Evolutionary conservation across 2,888 invertebrate genomes (phyloP).

Genomic region (Terebella lapidaria): DNA sequence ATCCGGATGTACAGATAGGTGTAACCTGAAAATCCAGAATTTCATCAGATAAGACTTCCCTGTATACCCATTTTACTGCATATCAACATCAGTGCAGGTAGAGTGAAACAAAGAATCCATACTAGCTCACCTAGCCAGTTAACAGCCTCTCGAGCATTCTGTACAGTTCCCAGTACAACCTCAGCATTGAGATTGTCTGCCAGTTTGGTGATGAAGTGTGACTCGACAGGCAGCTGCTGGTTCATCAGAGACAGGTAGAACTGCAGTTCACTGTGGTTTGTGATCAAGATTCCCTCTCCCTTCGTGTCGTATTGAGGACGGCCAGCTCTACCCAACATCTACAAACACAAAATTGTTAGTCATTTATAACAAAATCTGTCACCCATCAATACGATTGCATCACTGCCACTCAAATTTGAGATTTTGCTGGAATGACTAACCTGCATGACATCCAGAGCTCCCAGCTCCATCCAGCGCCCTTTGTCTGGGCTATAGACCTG

Average conservation of each 20-base stretch:
- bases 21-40: conserved; percentile 61
- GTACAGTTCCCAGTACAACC: conserved; percentile 89
- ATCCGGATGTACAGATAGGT: conserved; percentile 94
- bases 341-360: not conserved
- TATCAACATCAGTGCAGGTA: no score
- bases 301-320: conserved; percentile 97
- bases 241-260: conserved; percentile 96
- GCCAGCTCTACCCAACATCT: conserved; percentile 77
- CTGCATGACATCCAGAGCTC: conserved; percentile 94
- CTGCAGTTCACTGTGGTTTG: conserved; percentile 96
- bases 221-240: conserved; percentile 94
- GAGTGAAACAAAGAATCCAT: no score
- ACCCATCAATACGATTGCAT: not conserved
- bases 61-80: no score
- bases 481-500: conserved; percentile 98
- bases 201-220: conserved; percentile 85
- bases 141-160: conserved; percentile 83
- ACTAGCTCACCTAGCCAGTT: conserved; percentile 77
- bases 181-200: conserved; percentile 98
- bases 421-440: no score
- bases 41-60: not conserved
- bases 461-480: conserved; percentile 95
- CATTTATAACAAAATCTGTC: not conserved
- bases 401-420: no score
- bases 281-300: conserved; percentile 93